Evolutionary conservation across 2,113 vertebrate genomes (phyloP).

Genomic region (Hydrochoerus hydrochaeris): DNA sequence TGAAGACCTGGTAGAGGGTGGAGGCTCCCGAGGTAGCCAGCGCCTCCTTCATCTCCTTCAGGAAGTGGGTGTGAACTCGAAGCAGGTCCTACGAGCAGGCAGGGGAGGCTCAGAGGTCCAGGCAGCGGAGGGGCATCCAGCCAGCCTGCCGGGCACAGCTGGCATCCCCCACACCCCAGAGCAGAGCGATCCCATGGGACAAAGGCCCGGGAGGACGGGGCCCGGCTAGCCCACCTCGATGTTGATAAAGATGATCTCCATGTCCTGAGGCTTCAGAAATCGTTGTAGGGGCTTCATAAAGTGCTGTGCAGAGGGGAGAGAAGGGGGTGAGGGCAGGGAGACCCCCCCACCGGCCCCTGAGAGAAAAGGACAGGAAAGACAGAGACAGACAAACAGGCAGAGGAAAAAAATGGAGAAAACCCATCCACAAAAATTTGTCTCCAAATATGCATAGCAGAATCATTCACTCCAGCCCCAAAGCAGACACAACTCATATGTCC

Average conservation of each 20-base stretch:
- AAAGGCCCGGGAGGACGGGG: neutral
- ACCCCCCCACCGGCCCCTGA: neutral
- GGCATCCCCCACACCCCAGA: neutral
- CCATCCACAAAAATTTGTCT: neutral
- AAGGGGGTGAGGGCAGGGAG: too few relatives aligned
- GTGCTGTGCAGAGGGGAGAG: slow-evolving; percentile 85
- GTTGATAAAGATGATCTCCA: slow-evolving; percentile 95
- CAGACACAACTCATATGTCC: neutral
- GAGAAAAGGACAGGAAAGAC: neutral
- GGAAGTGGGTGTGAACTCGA: slow-evolving; percentile 86
- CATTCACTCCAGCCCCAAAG: too few relatives aligned
- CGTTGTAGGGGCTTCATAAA: slow-evolving; percentile 93
- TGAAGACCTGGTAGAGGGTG: slow-evolving; percentile 91
- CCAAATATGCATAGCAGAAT: neutral
- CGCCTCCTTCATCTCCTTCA: slow-evolving; percentile 88
- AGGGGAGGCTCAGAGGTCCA: neutral
- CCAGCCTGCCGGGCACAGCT: too few relatives aligned
- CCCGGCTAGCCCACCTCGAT: slow-evolving; percentile 84
- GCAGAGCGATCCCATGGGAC: neutral
- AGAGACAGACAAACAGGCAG: neutral
- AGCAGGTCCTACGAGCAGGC: slow-evolving; percentile 88
- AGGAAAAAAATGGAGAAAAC: neutral
- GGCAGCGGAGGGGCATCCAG: neutral
- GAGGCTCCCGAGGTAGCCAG: slow-evolving; percentile 79
- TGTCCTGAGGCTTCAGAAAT: slow-evolving; percentile 89